Percentiles rank a stretch among this genome's conserved stretches.
These are phyloP conservation scores for Gnathonemus longibarbis DNA, from an alignment of 2,113 vertebrate species.

Conservation along the genomic window DNA sequence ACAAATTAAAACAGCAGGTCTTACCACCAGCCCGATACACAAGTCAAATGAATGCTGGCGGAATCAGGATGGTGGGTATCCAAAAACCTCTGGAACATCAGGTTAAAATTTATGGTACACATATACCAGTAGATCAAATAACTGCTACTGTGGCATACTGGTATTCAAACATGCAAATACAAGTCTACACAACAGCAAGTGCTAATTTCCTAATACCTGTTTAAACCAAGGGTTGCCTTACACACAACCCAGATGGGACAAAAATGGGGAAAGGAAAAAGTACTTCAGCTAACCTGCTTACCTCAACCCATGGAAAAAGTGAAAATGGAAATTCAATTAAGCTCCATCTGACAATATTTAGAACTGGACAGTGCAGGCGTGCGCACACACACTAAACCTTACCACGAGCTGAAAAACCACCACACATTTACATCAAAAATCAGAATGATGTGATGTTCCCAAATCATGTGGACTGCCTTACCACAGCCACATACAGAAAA, in stretches of 20 bases:
- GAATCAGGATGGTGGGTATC: neutral
- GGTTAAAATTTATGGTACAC: neutral
- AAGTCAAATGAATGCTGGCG: neutral
- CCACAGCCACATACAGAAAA: slow-evolving; percentile 22
- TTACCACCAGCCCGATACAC: slow-evolving; percentile 20
- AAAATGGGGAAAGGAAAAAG: neutral
- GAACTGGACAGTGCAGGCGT: neutral
- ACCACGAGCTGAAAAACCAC: slow-evolving; percentile 12
- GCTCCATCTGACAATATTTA: slow-evolving; percentile 1
- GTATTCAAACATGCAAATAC: neutral
- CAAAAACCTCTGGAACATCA: neutral
- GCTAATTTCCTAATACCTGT: neutral
- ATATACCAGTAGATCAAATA: neutral
- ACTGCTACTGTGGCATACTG: neutral
- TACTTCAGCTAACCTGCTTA: slow-evolving; percentile 1
- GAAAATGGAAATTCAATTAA: neutral
- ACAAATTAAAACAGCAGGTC: slow-evolving; percentile 15
- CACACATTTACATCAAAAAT: neutral
- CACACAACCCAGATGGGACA: neutral
- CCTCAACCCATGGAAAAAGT: slow-evolving; percentile 3
- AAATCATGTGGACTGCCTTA: slow-evolving; percentile 17
- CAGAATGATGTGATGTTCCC: neutral
- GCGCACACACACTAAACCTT: slow-evolving; percentile 2
- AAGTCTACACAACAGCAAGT: neutral
- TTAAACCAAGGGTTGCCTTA: slow-evolving; percentile 18